Evolutionary conservation across 2,888 invertebrate genomes (phyloP).

Genomic region (Chydorus sphaericus): DNA sequence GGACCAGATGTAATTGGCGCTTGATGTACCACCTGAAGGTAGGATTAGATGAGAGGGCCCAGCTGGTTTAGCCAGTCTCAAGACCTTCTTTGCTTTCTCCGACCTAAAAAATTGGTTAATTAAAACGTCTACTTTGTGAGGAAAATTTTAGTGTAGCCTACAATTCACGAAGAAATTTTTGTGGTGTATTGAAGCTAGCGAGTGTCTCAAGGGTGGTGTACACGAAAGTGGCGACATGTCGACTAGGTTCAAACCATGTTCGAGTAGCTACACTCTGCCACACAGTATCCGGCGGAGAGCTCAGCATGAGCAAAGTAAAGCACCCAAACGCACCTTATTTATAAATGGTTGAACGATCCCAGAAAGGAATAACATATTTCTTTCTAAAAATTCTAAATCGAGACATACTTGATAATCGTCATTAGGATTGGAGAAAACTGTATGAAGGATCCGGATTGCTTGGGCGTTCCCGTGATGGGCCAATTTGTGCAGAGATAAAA

Average conservation of each 20-base stretch:
- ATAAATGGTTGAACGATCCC: background rate
- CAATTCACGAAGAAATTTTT: conserved; percentile 13
- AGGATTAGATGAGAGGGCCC: no score
- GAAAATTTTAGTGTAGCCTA: conserved; percentile 13
- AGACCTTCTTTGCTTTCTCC: conserved; percentile 19
- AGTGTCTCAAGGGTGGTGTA: conserved; percentile 23
- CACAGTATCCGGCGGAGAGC: conserved; percentile 23
- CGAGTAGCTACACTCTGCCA: conserved; percentile 26
- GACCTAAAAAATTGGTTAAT: no score
- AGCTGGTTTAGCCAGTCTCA: conserved; percentile 19
- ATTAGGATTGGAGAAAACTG: conserved; percentile 5
- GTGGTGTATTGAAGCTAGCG: conserved; percentile 19
- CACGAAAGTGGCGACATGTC: conserved; percentile 26
- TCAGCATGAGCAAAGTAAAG: conserved; percentile 9
- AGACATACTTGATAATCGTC: conserved; percentile 7
- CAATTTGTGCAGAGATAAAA: conserved; percentile 6
- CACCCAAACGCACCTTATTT: background rate
- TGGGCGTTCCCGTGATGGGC: background rate
- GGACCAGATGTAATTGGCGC: conserved; percentile 12
- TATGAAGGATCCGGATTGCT: conserved; percentile 2
- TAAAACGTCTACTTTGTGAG: no score
- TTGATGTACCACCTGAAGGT: no score
- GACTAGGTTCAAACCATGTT: conserved; percentile 24
- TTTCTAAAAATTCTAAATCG: background rate
- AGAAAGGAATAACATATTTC: background rate